Conservation (phyloP, 2,113 vertebrate species). For the Pitta sordida region DNA sequence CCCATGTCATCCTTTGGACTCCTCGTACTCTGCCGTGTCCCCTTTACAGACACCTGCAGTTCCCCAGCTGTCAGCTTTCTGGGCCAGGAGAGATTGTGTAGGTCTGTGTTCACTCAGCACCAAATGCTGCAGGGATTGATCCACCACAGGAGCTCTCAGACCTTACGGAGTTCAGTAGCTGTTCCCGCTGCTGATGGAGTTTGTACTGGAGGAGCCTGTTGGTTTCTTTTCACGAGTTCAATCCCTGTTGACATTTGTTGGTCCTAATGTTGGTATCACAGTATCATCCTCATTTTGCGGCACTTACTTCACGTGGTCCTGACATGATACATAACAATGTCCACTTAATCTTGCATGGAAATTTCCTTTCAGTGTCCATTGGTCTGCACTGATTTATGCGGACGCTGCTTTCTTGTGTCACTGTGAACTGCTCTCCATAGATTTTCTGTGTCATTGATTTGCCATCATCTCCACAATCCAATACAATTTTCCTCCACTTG, state of each 20-base stretch:
- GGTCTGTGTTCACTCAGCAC: background rate
- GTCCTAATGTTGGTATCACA: background rate
- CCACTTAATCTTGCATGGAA: conserved; percentile 44
- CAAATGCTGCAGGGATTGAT: background rate
- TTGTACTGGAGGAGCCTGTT: background rate
- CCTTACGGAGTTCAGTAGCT: background rate
- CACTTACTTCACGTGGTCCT: background rate
- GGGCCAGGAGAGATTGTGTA: background rate
- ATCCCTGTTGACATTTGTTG: background rate
- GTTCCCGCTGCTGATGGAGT: background rate
- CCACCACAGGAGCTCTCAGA: background rate
- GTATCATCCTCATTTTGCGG: conserved; percentile 1
- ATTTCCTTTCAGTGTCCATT: conserved; percentile 9
- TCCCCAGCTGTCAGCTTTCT: background rate
- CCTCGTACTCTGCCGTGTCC: accelerated
- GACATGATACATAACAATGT: conserved; percentile 22
- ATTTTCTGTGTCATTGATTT: conserved; percentile 65
- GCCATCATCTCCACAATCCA: conserved; percentile 56
- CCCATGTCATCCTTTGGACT: background rate
- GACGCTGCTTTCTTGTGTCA: conserved; percentile 43
- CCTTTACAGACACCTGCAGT: background rate
- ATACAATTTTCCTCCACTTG: conserved; percentile 44
- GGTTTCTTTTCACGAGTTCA: background rate
- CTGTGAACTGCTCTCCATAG: conserved; percentile 49
- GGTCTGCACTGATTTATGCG: conserved; percentile 49